Conservation (phyloP, 2,888 invertebrate species). For the Lycocerus yunnanus region DNA sequence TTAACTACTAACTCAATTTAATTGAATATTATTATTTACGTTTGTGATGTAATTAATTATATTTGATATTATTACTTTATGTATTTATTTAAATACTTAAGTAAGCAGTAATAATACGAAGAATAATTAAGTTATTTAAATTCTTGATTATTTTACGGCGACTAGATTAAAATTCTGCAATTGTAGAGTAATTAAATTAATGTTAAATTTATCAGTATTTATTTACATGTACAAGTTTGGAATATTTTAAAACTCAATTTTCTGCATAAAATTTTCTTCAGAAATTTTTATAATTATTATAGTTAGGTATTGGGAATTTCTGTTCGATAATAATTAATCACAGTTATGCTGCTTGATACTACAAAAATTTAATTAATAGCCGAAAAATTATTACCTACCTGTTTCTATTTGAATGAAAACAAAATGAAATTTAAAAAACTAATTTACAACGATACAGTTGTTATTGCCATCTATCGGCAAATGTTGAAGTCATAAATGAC, state of each 20-base stretch:
- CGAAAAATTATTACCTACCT: background rate
- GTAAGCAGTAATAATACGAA: conserved; percentile 3
- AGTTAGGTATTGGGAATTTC: too few species aligned
- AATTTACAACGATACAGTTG: too few species aligned
- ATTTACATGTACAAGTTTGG: conserved; percentile 9
- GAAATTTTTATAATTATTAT: too few species aligned
- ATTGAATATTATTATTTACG: background rate
- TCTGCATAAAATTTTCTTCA: background rate
- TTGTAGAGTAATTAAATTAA: conserved; percentile 15
- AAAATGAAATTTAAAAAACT: background rate
- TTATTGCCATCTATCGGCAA: background rate
- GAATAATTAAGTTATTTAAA: conserved; percentile 24
- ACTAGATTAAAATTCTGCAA: conserved; percentile 2
- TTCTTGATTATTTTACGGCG: conserved; percentile 15
- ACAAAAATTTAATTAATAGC: background rate
- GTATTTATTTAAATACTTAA: conserved; percentile 7
- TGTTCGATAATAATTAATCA: background rate
- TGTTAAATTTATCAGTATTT: conserved; percentile 1
- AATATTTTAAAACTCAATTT: background rate
- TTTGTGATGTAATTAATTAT: conserved; percentile 4
- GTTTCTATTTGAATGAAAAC: too few species aligned
- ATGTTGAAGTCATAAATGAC: background rate
- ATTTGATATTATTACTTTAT: conserved; percentile 1
- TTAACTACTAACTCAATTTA: background rate
- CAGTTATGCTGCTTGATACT: background rate